These are phyloP conservation scores for Amphimallon solstitiale DNA, from an alignment of 2,888 invertebrate species.

Conservation along the genomic window DNA sequence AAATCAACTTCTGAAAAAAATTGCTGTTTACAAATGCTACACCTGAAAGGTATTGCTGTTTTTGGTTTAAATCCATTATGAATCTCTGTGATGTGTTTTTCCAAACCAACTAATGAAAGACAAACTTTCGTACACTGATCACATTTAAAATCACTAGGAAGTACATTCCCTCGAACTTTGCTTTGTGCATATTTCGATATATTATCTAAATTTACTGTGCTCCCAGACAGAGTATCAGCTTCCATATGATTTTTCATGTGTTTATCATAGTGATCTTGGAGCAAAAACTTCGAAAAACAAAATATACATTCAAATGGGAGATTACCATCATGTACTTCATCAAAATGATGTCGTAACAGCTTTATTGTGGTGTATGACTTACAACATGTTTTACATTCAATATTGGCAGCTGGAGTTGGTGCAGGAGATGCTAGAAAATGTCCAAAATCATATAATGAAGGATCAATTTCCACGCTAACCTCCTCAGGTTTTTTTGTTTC, in stretches of 20 bases:
- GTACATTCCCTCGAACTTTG: background rate
- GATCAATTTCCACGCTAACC: conserved; percentile 19
- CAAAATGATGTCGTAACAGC: conserved; percentile 56
- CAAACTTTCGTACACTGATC: conserved; percentile 53
- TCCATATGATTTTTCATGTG: conserved; percentile 51
- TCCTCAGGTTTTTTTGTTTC: conserved; percentile 6
- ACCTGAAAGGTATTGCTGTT: conserved; percentile 58
- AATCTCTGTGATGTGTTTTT: background rate
- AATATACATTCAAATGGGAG: conserved; percentile 57
- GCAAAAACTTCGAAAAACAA: conserved; percentile 54
- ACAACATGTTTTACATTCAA: conserved; percentile 56
- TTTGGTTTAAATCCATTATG: conserved; percentile 5
- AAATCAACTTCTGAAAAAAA: conserved; percentile 45
- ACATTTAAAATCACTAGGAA: conserved; percentile 48
- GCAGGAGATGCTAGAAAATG: conserved; percentile 1
- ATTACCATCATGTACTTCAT: conserved; percentile 56
- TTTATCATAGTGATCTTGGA: conserved; percentile 52
- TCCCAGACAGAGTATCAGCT: conserved; percentile 46
- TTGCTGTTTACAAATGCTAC: conserved; percentile 60
- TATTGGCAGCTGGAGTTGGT: background rate
- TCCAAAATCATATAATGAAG: conserved; percentile 10
- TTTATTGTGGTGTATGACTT: conserved; percentile 53
- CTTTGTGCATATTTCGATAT: conserved; percentile 42
- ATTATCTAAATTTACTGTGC: conserved; percentile 56
- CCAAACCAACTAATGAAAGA: background rate